Conservation (phyloP, 2,888 invertebrate genomes). For the Anoncus sp. region DNA sequence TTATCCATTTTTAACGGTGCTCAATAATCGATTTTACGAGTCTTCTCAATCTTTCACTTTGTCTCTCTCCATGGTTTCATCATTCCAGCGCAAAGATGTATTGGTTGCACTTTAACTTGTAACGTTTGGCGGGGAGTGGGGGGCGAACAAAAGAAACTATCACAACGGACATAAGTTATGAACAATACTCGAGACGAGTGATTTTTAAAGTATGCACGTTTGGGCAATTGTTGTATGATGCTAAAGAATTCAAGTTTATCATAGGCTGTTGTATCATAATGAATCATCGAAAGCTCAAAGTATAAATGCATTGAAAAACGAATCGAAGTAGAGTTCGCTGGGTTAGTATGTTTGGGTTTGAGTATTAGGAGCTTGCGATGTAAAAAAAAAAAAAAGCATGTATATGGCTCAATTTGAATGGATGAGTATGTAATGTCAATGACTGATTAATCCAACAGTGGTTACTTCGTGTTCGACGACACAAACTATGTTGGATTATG, state of each 20-base stretch:
- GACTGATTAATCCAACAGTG: constrained; percentile 26
- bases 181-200: neutral
- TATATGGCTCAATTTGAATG: constrained; percentile 20
- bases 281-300: constrained; percentile 55
- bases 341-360: constrained; percentile 22
- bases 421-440: constrained; percentile 19
- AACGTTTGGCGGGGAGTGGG: too few species aligned
- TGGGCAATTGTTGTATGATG: neutral
- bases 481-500: neutral
- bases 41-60: constrained; percentile 5
- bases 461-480: constrained; percentile 7
- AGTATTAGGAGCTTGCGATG: neutral
- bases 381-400: constrained; percentile 8
- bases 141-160: neutral
- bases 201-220: constrained; percentile 15
- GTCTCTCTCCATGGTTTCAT: neutral
- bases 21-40: constrained; percentile 46
- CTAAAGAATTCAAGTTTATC: constrained; percentile 29
- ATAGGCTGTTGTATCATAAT: constrained; percentile 49
- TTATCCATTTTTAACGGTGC: constrained; percentile 48
- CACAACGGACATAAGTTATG: neutral
- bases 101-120: constrained; percentile 5
- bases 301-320: constrained; percentile 36
- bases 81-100: neutral
- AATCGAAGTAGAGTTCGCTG: constrained; percentile 12